phyloP scores from a whole-genome alignment of 2,888 invertebrate genomes.

The Drosophila planitibia region DNA sequence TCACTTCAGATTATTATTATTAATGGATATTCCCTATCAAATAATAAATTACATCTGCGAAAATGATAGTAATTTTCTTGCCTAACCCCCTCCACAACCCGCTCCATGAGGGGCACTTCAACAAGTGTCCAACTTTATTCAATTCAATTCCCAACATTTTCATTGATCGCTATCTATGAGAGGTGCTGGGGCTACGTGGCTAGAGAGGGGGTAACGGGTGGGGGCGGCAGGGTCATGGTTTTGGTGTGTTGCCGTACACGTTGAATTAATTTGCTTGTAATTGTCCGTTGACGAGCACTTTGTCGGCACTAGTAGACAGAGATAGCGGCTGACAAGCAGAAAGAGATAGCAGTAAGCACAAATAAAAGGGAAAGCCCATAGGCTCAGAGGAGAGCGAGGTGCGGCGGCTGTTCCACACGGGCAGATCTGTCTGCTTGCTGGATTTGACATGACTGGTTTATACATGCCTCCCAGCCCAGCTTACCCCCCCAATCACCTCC shows the following conservation, averaged over 20 bases:
- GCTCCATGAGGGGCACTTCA: conserved; percentile 6
- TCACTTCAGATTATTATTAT: not conserved
- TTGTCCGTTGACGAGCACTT: conserved; percentile 79
- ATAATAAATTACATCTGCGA: conserved; percentile 5
- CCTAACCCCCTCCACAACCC: not conserved
- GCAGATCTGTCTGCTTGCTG: conserved; percentile 23
- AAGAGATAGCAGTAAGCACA: not conserved
- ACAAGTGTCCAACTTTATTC: conserved; percentile 49
- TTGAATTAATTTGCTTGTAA: conserved; percentile 79
- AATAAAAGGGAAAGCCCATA: not conserved
- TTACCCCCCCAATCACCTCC: not conserved
- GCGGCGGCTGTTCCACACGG: conserved; percentile 6
- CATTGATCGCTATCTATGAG: conserved; percentile 49
- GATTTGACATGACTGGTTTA: conserved; percentile 47
- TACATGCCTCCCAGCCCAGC: not conserved
- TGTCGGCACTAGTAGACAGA: conserved; percentile 61
- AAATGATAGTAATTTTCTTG: conserved; percentile 35
- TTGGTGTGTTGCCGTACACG: conserved; percentile 35
- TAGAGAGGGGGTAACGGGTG: not conserved
- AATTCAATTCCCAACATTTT: conserved; percentile 40
- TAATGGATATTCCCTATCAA: not conserved
- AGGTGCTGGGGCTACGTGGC: conserved; percentile 2
- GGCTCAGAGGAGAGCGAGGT: not conserved
- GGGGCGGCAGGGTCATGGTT: not conserved
- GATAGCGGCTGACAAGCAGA: not conserved